Base-by-base conservation (phyloP, 2,113 vertebrate genomes). In the Rhinichthys klamathensis region DNA sequence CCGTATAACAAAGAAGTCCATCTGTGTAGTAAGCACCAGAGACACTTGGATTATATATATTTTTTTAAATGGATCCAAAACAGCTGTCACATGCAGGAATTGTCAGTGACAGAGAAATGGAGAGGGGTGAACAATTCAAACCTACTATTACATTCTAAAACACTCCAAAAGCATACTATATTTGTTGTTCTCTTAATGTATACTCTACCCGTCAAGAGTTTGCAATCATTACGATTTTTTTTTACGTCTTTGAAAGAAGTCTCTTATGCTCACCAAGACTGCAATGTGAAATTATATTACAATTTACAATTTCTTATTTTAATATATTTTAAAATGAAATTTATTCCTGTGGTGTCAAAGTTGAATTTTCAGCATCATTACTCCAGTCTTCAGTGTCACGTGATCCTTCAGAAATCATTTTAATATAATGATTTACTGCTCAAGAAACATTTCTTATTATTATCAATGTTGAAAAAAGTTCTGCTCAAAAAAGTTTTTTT, bases 1-100 rank as follows among this genome's bases (percentile, higher is more conserved):
- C 32, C 3, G 2, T 41, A 38, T 16, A 54, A 61, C 21, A 38
- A 60, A 60, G 67, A 58, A 56, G 67, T 72, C 80, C 67, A 72
- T 81, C 44, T 81, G 60, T 35, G 44, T 49, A 46, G 27, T 65
- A 44, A 81, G 61, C 15, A 67, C 18, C 5, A 49, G 41, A 81
- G 61, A 81, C 25, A 23, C 44, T 46, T 38, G 80, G 63, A 72
- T 83, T 72, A 27, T 41, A 41, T 2, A 41, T 41, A 77, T n/a
- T n/a, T n/a, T n/a, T n/a, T n/a, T n/a, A n/a, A 25, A 25, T 25
- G 69, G 38, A 73, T 25, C 38, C 56, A 80, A 21, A 81, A 49
- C 13, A 18, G 79, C 27, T 81, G 60, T 65, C 38, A 67, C 41
- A 13, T 49, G 27, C 44, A 49, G 60, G 16, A 81, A 21, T 46